Conservation (phyloP, 2,113 vertebrate species). For the Propithecus coquereli region DNA sequence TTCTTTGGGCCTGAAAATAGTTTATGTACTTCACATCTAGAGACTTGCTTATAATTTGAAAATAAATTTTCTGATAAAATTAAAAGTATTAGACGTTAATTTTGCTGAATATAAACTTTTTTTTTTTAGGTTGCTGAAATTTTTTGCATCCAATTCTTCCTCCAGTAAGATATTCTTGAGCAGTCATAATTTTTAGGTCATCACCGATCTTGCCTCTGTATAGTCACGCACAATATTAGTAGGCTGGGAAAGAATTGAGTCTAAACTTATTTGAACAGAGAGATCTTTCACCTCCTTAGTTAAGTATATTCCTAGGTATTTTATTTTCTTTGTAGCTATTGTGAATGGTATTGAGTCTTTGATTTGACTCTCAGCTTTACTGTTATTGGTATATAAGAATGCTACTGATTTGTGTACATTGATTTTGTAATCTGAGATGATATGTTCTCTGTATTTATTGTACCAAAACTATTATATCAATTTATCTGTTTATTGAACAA, state of each 20-base stretch:
- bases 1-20: not conserved
- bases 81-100: not conserved
- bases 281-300: no score
- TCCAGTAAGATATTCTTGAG: not conserved
- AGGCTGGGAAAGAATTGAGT: not conserved
- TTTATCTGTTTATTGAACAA: not conserved
- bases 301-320: no score
- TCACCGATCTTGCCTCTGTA: not conserved
- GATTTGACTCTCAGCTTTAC: no score
- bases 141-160: not conserved
- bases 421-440: not conserved
- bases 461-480: not conserved
- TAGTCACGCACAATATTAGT: not conserved
- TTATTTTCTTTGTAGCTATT: no score
- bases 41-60: not conserved
- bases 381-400: no score
- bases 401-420: no score
- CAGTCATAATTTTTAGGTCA: not conserved
- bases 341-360: no score
- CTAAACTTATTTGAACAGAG: not conserved
- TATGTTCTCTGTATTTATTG: not conserved
- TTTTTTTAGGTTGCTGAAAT: not conserved
- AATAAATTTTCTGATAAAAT: constrained; percentile 5
- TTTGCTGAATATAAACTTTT: not conserved
- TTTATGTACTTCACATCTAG: not conserved